These are phyloP conservation scores for Neoascia interrupta DNA, from an alignment of 2,888 invertebrate species.

Conservation along the genomic window DNA sequence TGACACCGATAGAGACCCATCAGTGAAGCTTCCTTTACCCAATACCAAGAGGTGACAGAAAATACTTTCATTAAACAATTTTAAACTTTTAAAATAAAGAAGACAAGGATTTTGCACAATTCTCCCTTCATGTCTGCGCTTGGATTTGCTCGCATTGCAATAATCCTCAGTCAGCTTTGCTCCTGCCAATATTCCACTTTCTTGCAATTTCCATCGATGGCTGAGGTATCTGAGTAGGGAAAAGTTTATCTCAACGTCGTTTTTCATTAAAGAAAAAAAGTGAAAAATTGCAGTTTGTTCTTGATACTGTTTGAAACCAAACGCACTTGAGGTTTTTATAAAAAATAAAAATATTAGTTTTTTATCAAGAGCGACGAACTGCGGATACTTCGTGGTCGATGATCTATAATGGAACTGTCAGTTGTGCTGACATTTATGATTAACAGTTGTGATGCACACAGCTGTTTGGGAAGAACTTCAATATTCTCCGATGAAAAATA, in stretches of 20 bases:
- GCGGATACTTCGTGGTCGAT: slow-evolving; percentile 32
- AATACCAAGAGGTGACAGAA: slow-evolving; percentile 23
- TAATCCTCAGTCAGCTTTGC: slow-evolving; percentile 15
- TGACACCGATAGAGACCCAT: background rate
- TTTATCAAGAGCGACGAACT: too few species aligned
- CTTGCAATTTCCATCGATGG: slow-evolving; percentile 14
- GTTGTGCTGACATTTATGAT: slow-evolving; percentile 43
- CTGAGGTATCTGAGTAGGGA: background rate
- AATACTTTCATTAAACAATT: slow-evolving; percentile 49
- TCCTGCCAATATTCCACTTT: slow-evolving; percentile 7
- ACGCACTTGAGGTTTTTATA: slow-evolving; percentile 7
- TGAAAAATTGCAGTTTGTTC: slow-evolving; percentile 32
- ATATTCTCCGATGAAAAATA: slow-evolving; percentile 8
- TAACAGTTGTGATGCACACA: slow-evolving; percentile 14
- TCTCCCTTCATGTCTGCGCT: background rate
- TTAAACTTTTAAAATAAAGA: slow-evolving; percentile 31
- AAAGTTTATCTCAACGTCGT: slow-evolving; percentile 28
- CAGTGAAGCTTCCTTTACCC: background rate
- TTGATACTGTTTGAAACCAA: background rate
- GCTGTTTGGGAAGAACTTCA: slow-evolving; percentile 12
- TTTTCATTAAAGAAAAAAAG: slow-evolving; percentile 22
- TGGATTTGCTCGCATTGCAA: background rate
- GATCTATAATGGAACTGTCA: slow-evolving; percentile 50
- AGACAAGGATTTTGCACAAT: background rate
- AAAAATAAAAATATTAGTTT: background rate